Conservation (phyloP, 2,113 vertebrate species). For the Pterocles orientalis region DNA sequence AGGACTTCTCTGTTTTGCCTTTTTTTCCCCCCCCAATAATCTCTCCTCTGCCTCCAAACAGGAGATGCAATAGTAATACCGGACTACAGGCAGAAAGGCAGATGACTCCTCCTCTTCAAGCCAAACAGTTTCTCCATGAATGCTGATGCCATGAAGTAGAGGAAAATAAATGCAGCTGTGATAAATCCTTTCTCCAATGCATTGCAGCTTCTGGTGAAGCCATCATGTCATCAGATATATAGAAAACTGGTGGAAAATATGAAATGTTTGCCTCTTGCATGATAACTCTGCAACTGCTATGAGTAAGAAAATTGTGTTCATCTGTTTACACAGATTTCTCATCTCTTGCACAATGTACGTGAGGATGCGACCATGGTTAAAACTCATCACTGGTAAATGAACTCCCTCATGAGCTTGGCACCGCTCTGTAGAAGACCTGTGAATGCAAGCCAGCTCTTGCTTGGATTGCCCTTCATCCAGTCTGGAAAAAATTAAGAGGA, state of each 20-base stretch:
- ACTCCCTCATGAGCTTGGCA: constrained; percentile 19
- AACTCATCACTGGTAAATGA: constrained; percentile 13
- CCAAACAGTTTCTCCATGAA: constrained; percentile 1
- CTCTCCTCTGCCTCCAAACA: constrained; percentile 40
- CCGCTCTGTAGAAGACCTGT: background rate
- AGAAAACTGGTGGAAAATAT: constrained; percentile 44
- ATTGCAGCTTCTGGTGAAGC: constrained; percentile 46
- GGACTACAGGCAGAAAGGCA: constrained; percentile 64
- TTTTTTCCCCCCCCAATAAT: background rate
- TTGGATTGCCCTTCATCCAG: constrained; percentile 3
- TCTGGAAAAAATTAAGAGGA: constrained; percentile 41
- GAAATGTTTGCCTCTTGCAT: constrained; percentile 18
- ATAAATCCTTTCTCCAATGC: constrained; percentile 43
- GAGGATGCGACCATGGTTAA: constrained; percentile 41
- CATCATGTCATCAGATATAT: constrained; percentile 37
- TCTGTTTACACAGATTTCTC: constrained; percentile 53
- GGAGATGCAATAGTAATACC: constrained; percentile 55
- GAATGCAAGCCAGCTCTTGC: constrained; percentile 49
- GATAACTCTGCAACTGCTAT: constrained; percentile 16
- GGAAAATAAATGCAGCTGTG: constrained; percentile 56
- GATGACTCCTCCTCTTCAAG: constrained; percentile 44
- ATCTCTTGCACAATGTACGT: constrained; percentile 12
- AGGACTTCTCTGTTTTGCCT: background rate
- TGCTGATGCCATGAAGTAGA: constrained; percentile 40
- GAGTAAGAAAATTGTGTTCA: constrained; percentile 38